Conservation (phyloP, 2,888 invertebrate species). For the Petrolisthes cinctipes region DNA sequence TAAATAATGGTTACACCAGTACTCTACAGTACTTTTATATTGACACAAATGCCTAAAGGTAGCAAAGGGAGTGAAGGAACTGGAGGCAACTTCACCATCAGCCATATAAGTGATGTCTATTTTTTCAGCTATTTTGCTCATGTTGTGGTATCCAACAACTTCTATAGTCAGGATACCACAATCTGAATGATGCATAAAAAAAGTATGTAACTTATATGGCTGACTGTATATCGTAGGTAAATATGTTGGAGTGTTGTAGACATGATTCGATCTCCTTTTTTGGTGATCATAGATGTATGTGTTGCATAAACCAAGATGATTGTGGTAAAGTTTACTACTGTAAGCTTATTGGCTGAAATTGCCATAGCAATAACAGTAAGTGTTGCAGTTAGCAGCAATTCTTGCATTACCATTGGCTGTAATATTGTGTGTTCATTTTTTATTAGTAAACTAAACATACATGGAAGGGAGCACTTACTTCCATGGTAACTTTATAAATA, state of each 20-base stretch:
- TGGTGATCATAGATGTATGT: neutral
- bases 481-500: neutral
- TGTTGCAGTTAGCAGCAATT: neutral
- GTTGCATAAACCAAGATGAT: neutral
- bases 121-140: too few species aligned
- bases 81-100: too few species aligned
- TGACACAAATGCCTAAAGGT: too few species aligned
- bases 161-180: too few species aligned
- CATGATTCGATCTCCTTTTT: neutral
- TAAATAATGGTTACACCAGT: too few species aligned
- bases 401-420: neutral
- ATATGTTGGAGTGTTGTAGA: neutral
- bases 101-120: too few species aligned
- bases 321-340: neutral
- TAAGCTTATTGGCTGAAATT: conserved; percentile 13
- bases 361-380: neutral
- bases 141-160: too few species aligned
- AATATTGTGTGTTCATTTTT: neutral
- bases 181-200: too few species aligned
- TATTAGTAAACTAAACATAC: neutral
- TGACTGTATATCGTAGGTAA: neutral
- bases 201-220: neutral
- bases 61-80: too few species aligned
- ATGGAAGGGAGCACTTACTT: conserved; percentile 11
- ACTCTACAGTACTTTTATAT: too few species aligned